These are phyloP conservation scores for Acronicta leporina DNA, from an alignment of 2,888 invertebrate genomes.

Conservation along the genomic window DNA sequence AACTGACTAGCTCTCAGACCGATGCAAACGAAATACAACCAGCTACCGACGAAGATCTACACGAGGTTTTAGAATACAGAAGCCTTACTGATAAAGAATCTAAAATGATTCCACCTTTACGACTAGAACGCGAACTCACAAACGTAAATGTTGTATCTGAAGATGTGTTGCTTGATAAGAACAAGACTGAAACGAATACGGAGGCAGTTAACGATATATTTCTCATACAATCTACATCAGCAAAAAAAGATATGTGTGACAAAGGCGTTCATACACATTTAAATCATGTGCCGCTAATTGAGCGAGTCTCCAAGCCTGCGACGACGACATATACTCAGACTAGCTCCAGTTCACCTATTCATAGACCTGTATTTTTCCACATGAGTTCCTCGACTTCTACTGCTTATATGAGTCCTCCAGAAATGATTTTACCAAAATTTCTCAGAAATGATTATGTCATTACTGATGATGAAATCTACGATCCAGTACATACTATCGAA, in stretches of 20 bases:
- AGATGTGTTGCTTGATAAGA: slow-evolving; percentile 7
- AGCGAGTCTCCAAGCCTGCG: slow-evolving; percentile 63
- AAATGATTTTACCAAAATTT: slow-evolving; percentile 76
- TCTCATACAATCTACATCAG: slow-evolving; percentile 13
- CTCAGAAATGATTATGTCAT: slow-evolving; percentile 63
- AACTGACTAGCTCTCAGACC: slow-evolving; percentile 3
- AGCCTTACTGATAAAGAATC: slow-evolving; percentile 12
- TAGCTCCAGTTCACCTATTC: slow-evolving; percentile 68
- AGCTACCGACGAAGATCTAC: slow-evolving; percentile 5
- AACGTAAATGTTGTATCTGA: slow-evolving; percentile 4
- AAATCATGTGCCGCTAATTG: slow-evolving; percentile 55
- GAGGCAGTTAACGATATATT: slow-evolving; percentile 25
- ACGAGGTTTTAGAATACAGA: slow-evolving; percentile 10
- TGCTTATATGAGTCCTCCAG: slow-evolving; percentile 87
- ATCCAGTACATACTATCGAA: slow-evolving; percentile 52
- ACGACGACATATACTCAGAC: slow-evolving; percentile 82
- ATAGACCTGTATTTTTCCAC: slow-evolving; percentile 75
- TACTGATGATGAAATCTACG: slow-evolving; percentile 61
- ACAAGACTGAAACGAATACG: slow-evolving; percentile 18
- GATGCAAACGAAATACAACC: slow-evolving; percentile 6
- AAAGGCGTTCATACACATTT: slow-evolving; percentile 65
- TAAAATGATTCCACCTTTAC: slow-evolving; percentile 10
- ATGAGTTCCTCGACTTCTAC: slow-evolving; percentile 87
- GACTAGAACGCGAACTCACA: background rate
- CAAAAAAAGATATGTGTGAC: slow-evolving; percentile 56